Evolutionary conservation across 2,797 vertebrate genomes (phyloP).

Genomic region (Crocidura indochinensis): DNA sequence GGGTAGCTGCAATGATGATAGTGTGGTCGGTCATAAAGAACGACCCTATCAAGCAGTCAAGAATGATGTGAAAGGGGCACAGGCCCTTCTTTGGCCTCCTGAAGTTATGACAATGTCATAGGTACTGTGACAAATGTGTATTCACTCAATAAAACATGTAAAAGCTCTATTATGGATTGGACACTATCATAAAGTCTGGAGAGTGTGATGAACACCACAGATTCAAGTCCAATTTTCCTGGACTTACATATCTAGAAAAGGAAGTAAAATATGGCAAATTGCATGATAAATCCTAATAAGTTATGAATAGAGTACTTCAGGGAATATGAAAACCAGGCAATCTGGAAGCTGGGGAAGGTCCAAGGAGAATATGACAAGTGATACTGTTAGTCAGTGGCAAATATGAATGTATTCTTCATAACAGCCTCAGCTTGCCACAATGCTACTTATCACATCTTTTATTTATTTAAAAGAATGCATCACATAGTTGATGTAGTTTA

Average conservation of each 20-base stretch:
- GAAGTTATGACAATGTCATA: not conserved
- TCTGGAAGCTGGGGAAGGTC: not conserved
- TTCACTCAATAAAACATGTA: constrained; percentile 32
- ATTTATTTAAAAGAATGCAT: no score
- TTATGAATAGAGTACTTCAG: not conserved
- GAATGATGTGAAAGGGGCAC: not conserved
- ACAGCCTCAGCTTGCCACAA: no score
- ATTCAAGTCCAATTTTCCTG: not conserved
- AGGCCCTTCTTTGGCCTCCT: constrained; percentile 1
- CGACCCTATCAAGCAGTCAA: not conserved
- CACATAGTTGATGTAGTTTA: no score
- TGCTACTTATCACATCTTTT: no score
- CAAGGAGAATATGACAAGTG: not conserved
- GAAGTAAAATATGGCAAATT: constrained; percentile 14
- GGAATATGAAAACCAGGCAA: not conserved
- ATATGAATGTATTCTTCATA: no score
- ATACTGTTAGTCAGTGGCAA: no score
- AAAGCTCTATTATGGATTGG: not conserved
- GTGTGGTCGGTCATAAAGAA: not conserved
- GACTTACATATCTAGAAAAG: constrained; percentile 18
- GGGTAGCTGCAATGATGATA: not conserved
- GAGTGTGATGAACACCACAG: not conserved
- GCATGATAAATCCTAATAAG: constrained; percentile 30
- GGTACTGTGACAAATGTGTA: not conserved
- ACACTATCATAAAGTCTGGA: not conserved